Base-by-base conservation (phyloP, 2,888 invertebrate species). In the Cerastoderma edule region DNA sequence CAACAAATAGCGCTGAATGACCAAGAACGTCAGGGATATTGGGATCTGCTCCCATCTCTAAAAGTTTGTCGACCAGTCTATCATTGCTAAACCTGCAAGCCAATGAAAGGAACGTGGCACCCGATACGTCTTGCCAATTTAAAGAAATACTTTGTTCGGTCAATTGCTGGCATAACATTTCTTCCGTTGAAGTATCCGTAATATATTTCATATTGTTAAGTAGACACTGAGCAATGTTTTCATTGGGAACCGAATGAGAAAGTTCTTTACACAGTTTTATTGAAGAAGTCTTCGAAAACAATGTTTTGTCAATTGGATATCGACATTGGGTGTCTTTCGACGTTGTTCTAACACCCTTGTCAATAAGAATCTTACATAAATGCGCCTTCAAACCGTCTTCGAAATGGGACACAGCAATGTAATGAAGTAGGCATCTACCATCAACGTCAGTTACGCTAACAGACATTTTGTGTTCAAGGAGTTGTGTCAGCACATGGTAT, bases 101-200 rank as follows among this genome's bases (percentile, higher is more conserved):
- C 10, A 32, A 13, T 67, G 67, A 13, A 3, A 67, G 24, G n/a
- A 67, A 35, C 8, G 67, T 54, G 10, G 35, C n/a, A 1, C 54
- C 54, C 6, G 16, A 24, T 16, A n/a, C 24, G 27, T 67, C 54
- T 54, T 33, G 33, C 60, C 33, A 35, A 22, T 60, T 35, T 3
- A 32, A 4, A 27, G 27, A 16, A 27, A 56, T 27, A 5, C 10
- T 27, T 10, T n/a, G 28, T 27, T 10, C 5, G 13, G 13, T 56
- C 10, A 13, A 44, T n/a, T n/a, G n/a, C n/a, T n/a, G n/a, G n/a
- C n/a, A n/a, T n/a, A n/a, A n/a, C n/a, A n/a, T n/a, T n/a, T n/a
- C n/a, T n/a, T n/a, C n/a, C n/a, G n/a, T n/a, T n/a, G n/a, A n/a
- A n/a, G 4, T 5, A 56, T 24, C 6, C 8, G 6, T 3, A 48